Base-by-base conservation (phyloP, 2,797 vertebrate species). In the Dromococcyx pavoninus region DNA sequence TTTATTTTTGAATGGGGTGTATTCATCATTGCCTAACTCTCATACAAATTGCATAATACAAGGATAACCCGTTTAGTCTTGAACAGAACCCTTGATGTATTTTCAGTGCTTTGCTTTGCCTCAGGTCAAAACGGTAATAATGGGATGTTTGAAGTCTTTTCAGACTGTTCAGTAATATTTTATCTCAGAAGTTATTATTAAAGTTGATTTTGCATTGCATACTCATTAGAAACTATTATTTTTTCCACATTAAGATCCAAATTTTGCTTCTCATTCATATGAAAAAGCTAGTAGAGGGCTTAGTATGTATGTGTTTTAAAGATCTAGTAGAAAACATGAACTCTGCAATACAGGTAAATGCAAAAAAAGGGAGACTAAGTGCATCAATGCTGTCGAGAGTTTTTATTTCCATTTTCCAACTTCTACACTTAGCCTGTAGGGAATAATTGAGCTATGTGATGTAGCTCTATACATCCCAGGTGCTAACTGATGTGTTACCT, bases 111-210 rank as follows among this genome's bases (percentile, higher is more conserved):
- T 89, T 77, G 80, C 62, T 95, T 96, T 96, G 94, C 94, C 95
- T 92, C 89, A 11, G 95, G 97, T 95, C 93, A 96, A 50, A 97
- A 92, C 4, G 14, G 83, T 92, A 95, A 93, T 96, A 93, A 93
- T 79, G 73, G 61, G 77, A 91, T 92, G 89, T 96, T 95, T 97
- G 90, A 96, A 96, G 94, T 91, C 82, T 94, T 94, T 89, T 92
- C 66, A 95, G 80, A 56, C 48, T 90, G 70, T 95, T 94, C 60
- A 72, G 92, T 93, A 93, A 82, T 94, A 87, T 65, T 93, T 95
- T 87, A 81, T 95, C 73, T 85, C 64, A 92, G 88, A 95, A 95
- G 87, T 92, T 93, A 70, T 66, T 91, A 93, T 79, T 95, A 78
- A 94, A 94, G 80, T 93, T 0, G 22, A 91, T 95, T 94, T 91